These are phyloP conservation scores for Piprites chloris DNA, from an alignment of 2,113 vertebrate genomes.

Conservation along the genomic window DNA sequence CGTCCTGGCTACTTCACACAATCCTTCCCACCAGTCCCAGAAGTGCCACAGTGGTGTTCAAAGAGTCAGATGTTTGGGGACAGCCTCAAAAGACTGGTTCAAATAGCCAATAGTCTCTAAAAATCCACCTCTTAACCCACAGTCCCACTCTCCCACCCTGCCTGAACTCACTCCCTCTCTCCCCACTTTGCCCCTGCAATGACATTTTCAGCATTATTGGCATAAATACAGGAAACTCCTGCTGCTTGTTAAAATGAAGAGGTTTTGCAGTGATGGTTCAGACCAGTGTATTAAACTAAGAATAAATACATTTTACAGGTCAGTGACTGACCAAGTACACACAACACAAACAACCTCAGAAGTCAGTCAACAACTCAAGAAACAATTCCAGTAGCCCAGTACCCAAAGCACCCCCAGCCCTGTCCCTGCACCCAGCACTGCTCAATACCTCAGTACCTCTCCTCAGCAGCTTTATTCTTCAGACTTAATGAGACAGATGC, in stretches of 20 bases:
- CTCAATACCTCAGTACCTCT: background rate
- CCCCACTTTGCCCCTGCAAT: background rate
- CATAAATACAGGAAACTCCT: background rate
- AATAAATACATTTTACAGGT: background rate
- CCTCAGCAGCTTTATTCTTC: slow-evolving; percentile 20
- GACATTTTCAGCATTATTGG: background rate
- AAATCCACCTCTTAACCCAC: background rate
- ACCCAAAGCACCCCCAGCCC: background rate
- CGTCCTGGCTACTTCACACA: background rate
- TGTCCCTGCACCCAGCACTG: background rate
- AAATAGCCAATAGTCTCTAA: background rate
- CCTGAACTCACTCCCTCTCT: background rate
- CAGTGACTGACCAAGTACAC: background rate
- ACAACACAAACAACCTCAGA: background rate
- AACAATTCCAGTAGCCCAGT: background rate
- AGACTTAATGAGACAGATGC: slow-evolving; percentile 59
- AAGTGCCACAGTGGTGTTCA: background rate
- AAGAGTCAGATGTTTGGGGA: background rate
- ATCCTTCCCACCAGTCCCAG: background rate
- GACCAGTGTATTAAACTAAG: background rate
- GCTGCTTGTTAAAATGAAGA: background rate
- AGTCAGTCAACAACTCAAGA: background rate
- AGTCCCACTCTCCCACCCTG: background rate
- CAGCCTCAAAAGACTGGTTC: background rate
- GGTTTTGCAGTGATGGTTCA: background rate